phyloP scores from a whole-genome alignment of 2,888 invertebrate species.

The Phymatocera aterrima region DNA sequence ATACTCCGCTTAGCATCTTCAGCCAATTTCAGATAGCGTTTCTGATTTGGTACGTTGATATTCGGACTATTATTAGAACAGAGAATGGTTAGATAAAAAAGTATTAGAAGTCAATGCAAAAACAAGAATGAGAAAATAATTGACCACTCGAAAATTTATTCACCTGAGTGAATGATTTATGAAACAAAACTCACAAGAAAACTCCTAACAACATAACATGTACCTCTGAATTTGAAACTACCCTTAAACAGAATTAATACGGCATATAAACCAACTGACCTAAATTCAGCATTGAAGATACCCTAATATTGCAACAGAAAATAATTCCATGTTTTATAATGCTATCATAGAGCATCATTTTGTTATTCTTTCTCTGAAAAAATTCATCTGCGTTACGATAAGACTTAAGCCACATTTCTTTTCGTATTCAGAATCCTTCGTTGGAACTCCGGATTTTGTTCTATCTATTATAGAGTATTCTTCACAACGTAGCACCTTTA shows the following conservation, averaged over 20 bases:
- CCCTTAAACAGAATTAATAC: background rate
- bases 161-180: background rate
- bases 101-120: too few species aligned
- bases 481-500: background rate
- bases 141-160: background rate
- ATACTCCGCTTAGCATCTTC: background rate
- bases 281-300: conserved; percentile 36
- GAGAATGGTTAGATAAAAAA: background rate
- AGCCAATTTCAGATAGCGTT: background rate
- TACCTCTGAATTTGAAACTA: background rate
- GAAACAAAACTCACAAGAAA: background rate
- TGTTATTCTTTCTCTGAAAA: background rate
- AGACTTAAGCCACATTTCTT: conserved; percentile 9
- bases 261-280: background rate
- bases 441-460: too few species aligned
- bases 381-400: background rate
- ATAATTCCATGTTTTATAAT: background rate
- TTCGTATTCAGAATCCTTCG: background rate
- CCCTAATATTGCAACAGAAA: background rate
- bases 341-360: background rate
- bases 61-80: conserved; percentile 1
- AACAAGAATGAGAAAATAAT: background rate
- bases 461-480: background rate
- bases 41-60: background rate
- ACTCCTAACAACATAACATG: background rate